phyloP scores from a whole-genome alignment of 2,888 invertebrate genomes.

The Lathronympha strigana region DNA sequence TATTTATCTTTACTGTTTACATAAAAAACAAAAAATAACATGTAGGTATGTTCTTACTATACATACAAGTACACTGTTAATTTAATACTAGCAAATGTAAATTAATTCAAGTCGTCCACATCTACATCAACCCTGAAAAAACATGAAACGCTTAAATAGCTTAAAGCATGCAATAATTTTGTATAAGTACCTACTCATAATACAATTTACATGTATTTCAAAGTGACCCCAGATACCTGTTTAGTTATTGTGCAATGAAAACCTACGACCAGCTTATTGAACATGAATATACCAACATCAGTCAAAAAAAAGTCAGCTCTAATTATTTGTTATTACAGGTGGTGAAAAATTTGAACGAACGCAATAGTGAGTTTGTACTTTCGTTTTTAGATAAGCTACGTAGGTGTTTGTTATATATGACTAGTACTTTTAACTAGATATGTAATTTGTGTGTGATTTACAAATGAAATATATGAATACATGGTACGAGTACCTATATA shows the following conservation, averaged over 20 bases:
- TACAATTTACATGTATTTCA: conserved; percentile 32
- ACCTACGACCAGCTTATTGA: conserved; percentile 16
- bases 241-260: conserved; percentile 17
- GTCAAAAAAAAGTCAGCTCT: neutral
- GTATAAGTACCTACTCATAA: too few species aligned
- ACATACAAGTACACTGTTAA: too few species aligned
- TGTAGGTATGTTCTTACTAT: too few species aligned
- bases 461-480: too few species aligned
- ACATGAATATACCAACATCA: neutral
- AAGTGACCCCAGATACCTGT: conserved; percentile 17
- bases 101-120: neutral
- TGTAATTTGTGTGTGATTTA: neutral
- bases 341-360: neutral
- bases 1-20: too few species aligned
- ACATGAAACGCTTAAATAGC: neutral
- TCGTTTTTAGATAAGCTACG: conserved; percentile 4
- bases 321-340: neutral
- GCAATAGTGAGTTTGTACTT: conserved; percentile 7
- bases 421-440: neutral
- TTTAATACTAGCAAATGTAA: too few species aligned
- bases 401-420: conserved; percentile 9
- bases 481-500: too few species aligned
- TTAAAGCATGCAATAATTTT: conserved; percentile 17
- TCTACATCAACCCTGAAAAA: neutral
- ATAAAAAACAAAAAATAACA: too few species aligned